Evolutionary conservation across 2,888 invertebrate species (phyloP), one percentile per base, ranked within the genome.

Genomic region (Hofmannophila pseudospretella): DNA sequence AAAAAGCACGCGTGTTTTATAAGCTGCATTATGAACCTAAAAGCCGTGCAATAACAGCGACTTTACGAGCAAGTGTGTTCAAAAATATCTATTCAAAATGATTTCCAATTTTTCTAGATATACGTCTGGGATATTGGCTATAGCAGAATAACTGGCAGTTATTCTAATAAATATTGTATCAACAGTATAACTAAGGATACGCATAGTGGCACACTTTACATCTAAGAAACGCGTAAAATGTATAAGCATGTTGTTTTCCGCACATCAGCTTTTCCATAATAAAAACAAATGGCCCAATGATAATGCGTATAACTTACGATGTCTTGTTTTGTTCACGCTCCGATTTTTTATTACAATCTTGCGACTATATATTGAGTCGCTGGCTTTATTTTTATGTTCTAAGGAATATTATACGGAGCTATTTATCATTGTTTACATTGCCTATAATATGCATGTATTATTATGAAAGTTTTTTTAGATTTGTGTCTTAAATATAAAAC

Each of bases 281-380:
- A 80, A 81, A 79, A 77, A 51, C 66, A 73, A 79, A 81, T 75
- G 77, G 58, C 41, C 64, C 81, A 70, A 73, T 72, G 55, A 74
- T 75, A 79, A 77, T 72, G 58, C 58, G 62, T 51, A 60, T 62
- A 64, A 63, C 67, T 65, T 58, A 65, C 60, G 65, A 60, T 62
- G 67, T 65, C 62, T 65, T 76, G 73, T 75, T 70, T 68, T 67
- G 59, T 59, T 55, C 51, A 44, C 47, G 45, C 45, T 52, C 39
- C 40, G 38, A 45, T 49, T 54, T 58, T 55, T 61, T 63, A 57
- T 53, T 34, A 41, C 49, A 30, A 41, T 44, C 44, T 32, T 40
- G 42, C 31, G 40, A n/a, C 30, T 34, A 30, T 26, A 30, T 26
- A 35, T 39, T 34, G 34, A 32, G 38, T 42, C 42, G 54, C 49